Conservation (phyloP, 2,888 invertebrate species). For the Notodonta dromedarius region DNA sequence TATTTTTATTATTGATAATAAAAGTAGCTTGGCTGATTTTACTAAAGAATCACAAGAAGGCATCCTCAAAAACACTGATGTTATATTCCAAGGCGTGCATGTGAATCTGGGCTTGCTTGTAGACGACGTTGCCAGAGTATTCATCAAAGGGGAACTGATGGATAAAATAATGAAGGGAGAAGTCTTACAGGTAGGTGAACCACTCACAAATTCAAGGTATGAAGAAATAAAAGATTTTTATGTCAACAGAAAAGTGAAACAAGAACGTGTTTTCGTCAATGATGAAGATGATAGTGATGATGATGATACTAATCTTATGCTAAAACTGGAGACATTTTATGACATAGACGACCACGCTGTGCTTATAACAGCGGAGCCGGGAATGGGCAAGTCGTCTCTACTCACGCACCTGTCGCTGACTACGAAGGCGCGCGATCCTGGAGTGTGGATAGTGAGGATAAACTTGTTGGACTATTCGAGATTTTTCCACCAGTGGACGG, state of each 20-base stretch:
- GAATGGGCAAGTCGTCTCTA: constrained; percentile 18
- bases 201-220: constrained; percentile 6
- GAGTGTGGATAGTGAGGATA: constrained; percentile 10
- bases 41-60: constrained; percentile 8
- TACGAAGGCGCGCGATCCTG: constrained; percentile 9
- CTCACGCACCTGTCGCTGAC: constrained; percentile 15
- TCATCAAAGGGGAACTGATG: constrained; percentile 10
- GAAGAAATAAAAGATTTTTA: constrained; percentile 13
- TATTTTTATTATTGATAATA: background rate
- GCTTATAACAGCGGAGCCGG: constrained; percentile 9
- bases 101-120: constrained; percentile 7
- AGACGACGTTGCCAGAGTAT: constrained; percentile 5
- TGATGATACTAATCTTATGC: background rate
- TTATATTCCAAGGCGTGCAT: constrained; percentile 11
- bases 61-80: constrained; percentile 6
- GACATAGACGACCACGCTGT: background rate
- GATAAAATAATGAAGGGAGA: constrained; percentile 11
- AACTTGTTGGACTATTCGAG: constrained; percentile 12
- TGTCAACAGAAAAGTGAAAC: constrained; percentile 3
- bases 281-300: no score
- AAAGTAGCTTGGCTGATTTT: constrained; percentile 9
- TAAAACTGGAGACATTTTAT: constrained; percentile 7
- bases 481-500: constrained; percentile 10
- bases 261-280: background rate
- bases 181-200: constrained; percentile 10